Conservation (phyloP, 2,888 invertebrate species). For the Yponomeuta malinellus region DNA sequence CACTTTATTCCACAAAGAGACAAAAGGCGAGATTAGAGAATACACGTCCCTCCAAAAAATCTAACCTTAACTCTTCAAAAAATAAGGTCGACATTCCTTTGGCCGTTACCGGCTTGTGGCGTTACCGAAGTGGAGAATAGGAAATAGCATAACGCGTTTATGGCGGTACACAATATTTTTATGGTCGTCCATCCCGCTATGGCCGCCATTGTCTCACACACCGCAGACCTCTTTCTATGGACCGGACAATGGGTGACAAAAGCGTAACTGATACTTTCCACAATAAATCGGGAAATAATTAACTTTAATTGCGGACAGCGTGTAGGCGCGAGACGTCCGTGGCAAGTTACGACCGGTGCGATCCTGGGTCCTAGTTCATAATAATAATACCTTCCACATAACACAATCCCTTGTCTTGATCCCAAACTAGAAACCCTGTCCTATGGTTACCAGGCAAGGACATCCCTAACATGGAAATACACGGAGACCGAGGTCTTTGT, state of each 20-base stretch:
- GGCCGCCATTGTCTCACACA: conserved; percentile 25
- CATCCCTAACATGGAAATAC: too few species aligned
- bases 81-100: neutral
- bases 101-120: neutral
- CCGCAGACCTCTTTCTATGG: conserved; percentile 28
- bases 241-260: conserved; percentile 20
- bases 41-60: neutral
- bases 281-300: conserved; percentile 9
- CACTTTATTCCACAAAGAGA: conserved; percentile 21
- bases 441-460: too few species aligned
- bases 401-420: too few species aligned
- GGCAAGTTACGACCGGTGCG: too few species aligned
- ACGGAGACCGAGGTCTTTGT: too few species aligned
- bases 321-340: neutral
- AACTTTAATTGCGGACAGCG: conserved; percentile 9
- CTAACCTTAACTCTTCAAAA: neutral
- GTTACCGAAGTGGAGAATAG: neutral
- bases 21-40: conserved; percentile 17
- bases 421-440: too few species aligned
- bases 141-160: conserved; percentile 19
- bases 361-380: too few species aligned
- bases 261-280: conserved; percentile 22
- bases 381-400: too few species aligned
- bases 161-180: conserved; percentile 33
- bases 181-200: conserved; percentile 33